Evolutionary conservation across 2,113 vertebrate species (phyloP).

Genomic region (Corythaeola cristata): DNA sequence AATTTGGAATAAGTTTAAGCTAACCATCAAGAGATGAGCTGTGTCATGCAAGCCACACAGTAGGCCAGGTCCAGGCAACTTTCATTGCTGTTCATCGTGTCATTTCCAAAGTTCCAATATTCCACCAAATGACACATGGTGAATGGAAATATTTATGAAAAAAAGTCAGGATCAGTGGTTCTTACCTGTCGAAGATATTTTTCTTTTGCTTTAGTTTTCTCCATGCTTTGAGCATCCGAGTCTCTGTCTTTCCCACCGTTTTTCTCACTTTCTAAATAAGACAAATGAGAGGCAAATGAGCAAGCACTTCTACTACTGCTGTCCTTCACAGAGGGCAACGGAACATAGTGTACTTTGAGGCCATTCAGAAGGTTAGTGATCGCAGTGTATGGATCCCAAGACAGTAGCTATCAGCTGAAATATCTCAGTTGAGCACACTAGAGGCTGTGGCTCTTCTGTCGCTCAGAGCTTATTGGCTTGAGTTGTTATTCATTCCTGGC

Average conservation of each 20-base stretch:
- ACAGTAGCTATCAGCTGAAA: background rate
- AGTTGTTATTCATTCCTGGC: background rate
- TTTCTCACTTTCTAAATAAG: constrained; percentile 51
- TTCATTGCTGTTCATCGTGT: background rate
- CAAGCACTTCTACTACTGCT: background rate
- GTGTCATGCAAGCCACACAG: background rate
- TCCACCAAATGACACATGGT: background rate
- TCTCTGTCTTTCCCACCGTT: background rate
- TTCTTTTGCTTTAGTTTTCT: constrained; percentile 56
- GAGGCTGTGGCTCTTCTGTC: background rate
- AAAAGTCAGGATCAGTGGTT: background rate
- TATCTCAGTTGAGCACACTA: background rate
- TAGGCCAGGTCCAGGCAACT: background rate
- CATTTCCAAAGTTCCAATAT: background rate
- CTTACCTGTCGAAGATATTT: constrained; percentile 75
- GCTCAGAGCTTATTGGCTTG: background rate
- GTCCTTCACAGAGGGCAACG: background rate
- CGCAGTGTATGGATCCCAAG: background rate
- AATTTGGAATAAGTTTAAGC: background rate
- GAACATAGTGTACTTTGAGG: no score
- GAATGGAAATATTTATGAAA: background rate
- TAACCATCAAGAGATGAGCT: background rate
- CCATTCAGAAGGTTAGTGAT: background rate
- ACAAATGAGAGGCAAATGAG: background rate
- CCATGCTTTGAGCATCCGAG: constrained; percentile 21